Conservation (phyloP, 1,140 invertebrate genomes). For the Idris sp. region DNA sequence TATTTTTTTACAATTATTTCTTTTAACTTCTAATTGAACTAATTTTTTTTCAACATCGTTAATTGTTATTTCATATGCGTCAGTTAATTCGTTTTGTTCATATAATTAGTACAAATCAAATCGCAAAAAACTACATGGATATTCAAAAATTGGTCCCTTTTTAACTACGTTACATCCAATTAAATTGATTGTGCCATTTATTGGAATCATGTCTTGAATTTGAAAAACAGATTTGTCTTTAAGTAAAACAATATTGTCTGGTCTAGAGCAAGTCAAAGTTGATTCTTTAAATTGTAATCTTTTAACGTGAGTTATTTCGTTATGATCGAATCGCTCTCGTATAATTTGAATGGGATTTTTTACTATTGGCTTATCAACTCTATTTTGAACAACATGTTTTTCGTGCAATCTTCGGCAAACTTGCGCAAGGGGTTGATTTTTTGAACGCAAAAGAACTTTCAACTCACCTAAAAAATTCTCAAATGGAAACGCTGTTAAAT, state of each 20-base stretch:
- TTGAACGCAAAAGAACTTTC: too few relatives aligned
- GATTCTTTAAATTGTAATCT: constrained; percentile 6
- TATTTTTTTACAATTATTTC: constrained; percentile 9
- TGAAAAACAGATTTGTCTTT: constrained; percentile 18
- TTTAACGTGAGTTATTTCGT: not conserved
- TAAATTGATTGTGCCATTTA: constrained; percentile 13
- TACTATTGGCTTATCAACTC: not conserved
- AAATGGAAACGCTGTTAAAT: constrained; percentile 25
- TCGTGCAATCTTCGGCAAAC: constrained; percentile 22
- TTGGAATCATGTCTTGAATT: constrained; percentile 17
- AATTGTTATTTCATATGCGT: too few relatives aligned
- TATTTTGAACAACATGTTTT: not conserved
- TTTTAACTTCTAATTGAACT: constrained; percentile 23
- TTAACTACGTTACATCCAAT: constrained; percentile 14
- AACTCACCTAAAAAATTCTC: constrained; percentile 37
- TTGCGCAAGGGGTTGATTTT: too few relatives aligned
- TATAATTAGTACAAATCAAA: constrained; percentile 26
- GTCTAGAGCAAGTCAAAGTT: too few relatives aligned
- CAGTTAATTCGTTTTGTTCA: not conserved
- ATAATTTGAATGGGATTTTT: not conserved
- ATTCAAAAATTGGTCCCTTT: constrained; percentile 32
- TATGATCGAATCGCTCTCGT: not conserved
- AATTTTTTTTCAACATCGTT: constrained; percentile 16
- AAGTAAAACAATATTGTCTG: constrained; percentile 23
- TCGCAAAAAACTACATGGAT: constrained; percentile 36